phyloP scores from a whole-genome alignment of 2,888 invertebrate species.

The Incurvaria masculella region DNA sequence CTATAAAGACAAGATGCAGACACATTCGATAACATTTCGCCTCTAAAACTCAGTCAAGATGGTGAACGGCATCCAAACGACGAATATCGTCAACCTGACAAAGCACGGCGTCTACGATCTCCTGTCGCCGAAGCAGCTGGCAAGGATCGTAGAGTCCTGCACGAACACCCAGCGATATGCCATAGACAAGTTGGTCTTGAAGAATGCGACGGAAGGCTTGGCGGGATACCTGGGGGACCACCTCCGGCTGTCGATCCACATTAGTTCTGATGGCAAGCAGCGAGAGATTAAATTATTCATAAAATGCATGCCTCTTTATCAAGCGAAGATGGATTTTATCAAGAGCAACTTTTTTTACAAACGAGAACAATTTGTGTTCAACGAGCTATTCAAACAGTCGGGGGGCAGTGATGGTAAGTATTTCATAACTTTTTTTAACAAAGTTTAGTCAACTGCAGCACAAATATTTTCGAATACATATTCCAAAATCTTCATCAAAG shows the following conservation, averaged over 20 bases:
- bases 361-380: constrained; percentile 31
- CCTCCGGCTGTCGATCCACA: constrained; percentile 23
- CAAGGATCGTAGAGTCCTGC: background rate
- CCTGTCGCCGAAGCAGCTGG: background rate
- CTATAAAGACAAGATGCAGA: too few species aligned
- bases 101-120: background rate
- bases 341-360: constrained; percentile 24
- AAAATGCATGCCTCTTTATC: constrained; percentile 33
- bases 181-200: constrained; percentile 10
- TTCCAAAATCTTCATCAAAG: too few species aligned
- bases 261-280: constrained; percentile 18
- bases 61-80: background rate
- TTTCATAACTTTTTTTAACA: background rate
- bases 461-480: too few species aligned
- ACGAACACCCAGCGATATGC: background rate
- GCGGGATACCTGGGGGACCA: constrained; percentile 41
- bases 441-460: too few species aligned
- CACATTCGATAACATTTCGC: too few species aligned
- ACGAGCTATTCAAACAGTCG: constrained; percentile 29
- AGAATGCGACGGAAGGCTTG: constrained; percentile 27
- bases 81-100: background rate
- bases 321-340: constrained; percentile 34
- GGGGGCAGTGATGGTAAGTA: constrained; percentile 17
- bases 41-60: too few species aligned
- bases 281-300: constrained; percentile 24